A percentile compares a stretch with the other conserved stretches of the same genome.
Evolutionary conservation across 2,113 vertebrate genomes (phyloP).

Genomic region (Eupsittula cactorum): DNA sequence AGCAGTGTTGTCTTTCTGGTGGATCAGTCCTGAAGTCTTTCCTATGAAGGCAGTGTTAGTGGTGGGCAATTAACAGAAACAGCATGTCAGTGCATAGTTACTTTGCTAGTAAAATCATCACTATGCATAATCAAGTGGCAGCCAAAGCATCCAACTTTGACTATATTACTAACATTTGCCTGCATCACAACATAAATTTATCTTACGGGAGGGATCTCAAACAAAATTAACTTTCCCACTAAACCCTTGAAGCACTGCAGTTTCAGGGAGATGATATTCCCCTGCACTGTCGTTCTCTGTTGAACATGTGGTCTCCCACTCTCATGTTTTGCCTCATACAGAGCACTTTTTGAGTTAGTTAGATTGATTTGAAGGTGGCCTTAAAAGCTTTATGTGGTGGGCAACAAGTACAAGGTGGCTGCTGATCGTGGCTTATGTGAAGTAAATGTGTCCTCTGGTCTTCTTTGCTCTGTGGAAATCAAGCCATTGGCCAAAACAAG

Average conservation of each 20-base stretch:
- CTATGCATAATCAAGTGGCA: background rate
- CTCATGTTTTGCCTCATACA: background rate
- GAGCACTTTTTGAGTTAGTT: background rate
- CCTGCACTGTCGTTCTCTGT: background rate
- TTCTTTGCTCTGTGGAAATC: background rate
- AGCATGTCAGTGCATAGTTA: background rate
- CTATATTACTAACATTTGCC: background rate
- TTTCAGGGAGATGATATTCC: background rate
- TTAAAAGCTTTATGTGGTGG: background rate
- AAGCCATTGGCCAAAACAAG: fast-evolving
- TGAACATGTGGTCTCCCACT: background rate
- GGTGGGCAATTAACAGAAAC: background rate
- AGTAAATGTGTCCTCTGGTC: background rate
- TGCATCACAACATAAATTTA: background rate
- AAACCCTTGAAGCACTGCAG: background rate
- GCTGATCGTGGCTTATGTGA: background rate
- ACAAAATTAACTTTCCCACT: background rate
- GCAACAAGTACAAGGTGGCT: background rate
- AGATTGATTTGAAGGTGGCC: background rate
- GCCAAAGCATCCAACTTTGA: background rate
- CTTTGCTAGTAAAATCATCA: constrained; percentile 50
- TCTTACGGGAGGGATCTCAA: background rate
- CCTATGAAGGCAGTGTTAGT: background rate
- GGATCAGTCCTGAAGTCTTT: background rate
- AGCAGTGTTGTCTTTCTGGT: background rate